These are phyloP conservation scores for Uria aalge DNA, from an alignment of 2,113 vertebrate species.

Conservation along the genomic window DNA sequence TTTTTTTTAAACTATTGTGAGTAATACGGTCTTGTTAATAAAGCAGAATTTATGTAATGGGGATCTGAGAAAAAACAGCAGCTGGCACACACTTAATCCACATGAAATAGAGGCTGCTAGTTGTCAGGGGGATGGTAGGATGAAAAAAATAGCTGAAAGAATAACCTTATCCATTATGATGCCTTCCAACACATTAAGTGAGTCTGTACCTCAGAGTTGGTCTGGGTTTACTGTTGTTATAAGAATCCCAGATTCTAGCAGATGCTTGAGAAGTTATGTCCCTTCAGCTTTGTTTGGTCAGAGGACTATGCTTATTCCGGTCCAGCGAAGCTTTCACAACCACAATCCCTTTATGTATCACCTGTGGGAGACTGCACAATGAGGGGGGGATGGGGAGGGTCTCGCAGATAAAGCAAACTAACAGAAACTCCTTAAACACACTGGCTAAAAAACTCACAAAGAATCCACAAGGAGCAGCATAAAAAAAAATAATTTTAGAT, in stretches of 20 bases:
- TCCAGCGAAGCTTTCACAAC: not conserved
- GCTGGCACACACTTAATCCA: not conserved
- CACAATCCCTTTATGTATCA: not conserved
- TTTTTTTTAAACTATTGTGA: not conserved
- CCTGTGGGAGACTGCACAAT: not conserved
- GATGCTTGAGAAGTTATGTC: not conserved
- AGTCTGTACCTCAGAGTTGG: not conserved
- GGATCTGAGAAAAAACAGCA: not conserved
- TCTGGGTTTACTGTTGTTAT: not conserved
- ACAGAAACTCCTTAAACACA: not conserved
- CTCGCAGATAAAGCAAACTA: not conserved
- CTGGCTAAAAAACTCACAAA: not conserved
- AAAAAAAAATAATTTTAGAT: not conserved
- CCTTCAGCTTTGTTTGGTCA: not conserved
- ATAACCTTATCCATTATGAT: not conserved
- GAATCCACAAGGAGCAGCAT: not conserved
- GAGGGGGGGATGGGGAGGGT: rapidly evolving
- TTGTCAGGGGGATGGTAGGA: not conserved
- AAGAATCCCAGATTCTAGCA: not conserved
- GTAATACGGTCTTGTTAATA: not conserved
- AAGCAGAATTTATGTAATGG: not conserved
- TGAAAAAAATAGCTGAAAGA: not conserved
- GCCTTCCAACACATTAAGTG: not conserved
- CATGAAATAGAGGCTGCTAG: not conserved
- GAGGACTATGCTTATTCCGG: not conserved